A percentile compares a stretch with the other conserved stretches of the same genome.
Conservation (phyloP, 2,797 vertebrate species). For the Craterocephalus amniculus region DNA sequence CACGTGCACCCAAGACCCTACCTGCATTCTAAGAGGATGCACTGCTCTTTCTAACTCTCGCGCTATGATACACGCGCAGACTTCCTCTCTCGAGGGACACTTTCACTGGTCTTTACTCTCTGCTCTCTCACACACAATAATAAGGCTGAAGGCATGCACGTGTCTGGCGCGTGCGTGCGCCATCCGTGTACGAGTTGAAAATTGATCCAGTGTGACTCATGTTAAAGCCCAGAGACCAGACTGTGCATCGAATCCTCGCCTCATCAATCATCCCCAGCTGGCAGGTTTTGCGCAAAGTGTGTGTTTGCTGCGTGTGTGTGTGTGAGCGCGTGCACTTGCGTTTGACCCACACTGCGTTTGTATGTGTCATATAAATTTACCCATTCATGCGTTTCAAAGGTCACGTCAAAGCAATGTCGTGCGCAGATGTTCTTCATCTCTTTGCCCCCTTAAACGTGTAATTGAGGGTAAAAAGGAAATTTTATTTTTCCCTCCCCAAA, state of each 20-base stretch:
- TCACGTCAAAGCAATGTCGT: constrained; percentile 66
- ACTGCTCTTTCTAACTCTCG: constrained; percentile 21
- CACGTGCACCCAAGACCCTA: constrained; percentile 46
- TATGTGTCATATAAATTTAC: constrained; percentile 53
- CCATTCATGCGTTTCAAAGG: constrained; percentile 71
- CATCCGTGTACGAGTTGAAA: constrained; percentile 20
- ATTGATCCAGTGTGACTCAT: constrained; percentile 71
- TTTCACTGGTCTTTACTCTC: constrained; percentile 29
- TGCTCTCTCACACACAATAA: constrained; percentile 22
- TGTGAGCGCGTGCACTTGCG: constrained; percentile 17
- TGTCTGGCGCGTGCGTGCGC: constrained; percentile 27
- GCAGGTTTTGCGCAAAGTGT: constrained; percentile 62
- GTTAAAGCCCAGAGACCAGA: constrained; percentile 64
- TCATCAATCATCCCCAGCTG: constrained; percentile 76
- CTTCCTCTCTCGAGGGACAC: constrained; percentile 49
- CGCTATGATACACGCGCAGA: constrained; percentile 1
- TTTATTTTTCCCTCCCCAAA: not conserved
- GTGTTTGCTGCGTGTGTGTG: constrained; percentile 26
- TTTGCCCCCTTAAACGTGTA: constrained; percentile 3
- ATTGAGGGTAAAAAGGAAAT: constrained; percentile 35
- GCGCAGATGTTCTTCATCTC: constrained; percentile 56
- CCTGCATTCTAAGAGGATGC: constrained; percentile 68
- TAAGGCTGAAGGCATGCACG: constrained; percentile 25
- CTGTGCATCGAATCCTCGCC: constrained; percentile 57
- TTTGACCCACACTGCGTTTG: constrained; percentile 56